Evolutionary conservation across 2,888 invertebrate species (phyloP), one percentile per base, ranked within the genome.

Genomic region (Thysanoteuthis rhombus): DNA sequence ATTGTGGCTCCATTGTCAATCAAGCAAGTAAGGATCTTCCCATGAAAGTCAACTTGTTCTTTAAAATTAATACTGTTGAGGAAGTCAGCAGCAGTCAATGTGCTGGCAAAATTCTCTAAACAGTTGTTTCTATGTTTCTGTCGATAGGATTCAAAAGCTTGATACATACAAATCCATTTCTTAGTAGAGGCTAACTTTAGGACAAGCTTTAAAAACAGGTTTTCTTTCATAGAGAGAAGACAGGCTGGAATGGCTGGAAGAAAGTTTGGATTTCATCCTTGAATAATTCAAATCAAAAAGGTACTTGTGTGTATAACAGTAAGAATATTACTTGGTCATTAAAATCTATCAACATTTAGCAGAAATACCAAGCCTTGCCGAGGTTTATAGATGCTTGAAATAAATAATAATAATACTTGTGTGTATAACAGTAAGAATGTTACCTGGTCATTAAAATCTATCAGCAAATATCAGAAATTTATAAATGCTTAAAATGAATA

Each of bases 101-200:
- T 93, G 22, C 93, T 93, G 93, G 93, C 94, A 94, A 94, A 93
- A 89, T 93, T 28, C 93, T 94, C 93, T 1, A 95, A 93, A 52
- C 94, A 91, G 36, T 94, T 94, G 32, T 94, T 89, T 0, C 95
- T 95, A 58, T 95, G 94, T 28, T 95, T 94, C 32, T 94, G 93
- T 5, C 95, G 93, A 89, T 94, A 95, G 52, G 95, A 94, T 45
- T 94, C 93, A 8, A 96, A 95, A 19, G 95, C 75, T 52, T 93
- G 94, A 75, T 95, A 94, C 58, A 96, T 89, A 94, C 95, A 95
- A 52, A 94, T 89, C 95, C 95, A 96, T 28, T 95, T 95, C 39
- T 95, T 94, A 19, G 93, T 93, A 5, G 93, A 93, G 0, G 95
- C 95, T 42, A 95, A 93, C 16, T 93, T 94, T 25, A 94, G 94